Conservation (phyloP, 1,140 invertebrate species). For the Forficula auricularia region DNA sequence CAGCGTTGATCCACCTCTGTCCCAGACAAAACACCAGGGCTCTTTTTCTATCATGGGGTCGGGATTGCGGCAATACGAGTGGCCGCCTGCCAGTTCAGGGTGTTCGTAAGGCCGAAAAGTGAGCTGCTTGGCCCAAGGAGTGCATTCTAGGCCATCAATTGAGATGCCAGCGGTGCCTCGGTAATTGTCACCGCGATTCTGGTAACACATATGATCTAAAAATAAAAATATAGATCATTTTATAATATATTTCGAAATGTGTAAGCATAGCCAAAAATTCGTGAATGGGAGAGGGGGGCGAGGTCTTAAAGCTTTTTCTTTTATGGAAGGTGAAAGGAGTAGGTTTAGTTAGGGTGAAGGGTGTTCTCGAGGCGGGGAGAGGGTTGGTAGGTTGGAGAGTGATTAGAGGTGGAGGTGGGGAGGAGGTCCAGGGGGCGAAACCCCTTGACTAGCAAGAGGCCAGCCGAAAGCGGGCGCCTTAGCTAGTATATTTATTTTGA, state of each 20-base stretch:
- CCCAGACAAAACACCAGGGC: constrained; percentile 76
- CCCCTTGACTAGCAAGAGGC: no score
- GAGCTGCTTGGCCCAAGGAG: constrained; percentile 60
- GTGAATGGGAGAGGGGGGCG: no score
- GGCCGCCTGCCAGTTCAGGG: constrained; percentile 66
- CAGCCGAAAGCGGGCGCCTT: no score
- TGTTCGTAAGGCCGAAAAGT: constrained; percentile 50
- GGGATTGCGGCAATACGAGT: constrained; percentile 88
- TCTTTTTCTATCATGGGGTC: constrained; percentile 44
- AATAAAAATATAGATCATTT: constrained; percentile 10
- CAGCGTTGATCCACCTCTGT: no score
- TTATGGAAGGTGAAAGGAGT: no score
- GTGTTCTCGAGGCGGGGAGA: no score
- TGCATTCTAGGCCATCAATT: constrained; percentile 50
- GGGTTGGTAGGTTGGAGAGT: no score
- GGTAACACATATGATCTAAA: constrained; percentile 64
- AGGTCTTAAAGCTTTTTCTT: no score
- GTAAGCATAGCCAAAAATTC: background rate
- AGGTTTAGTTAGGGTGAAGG: no score
- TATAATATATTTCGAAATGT: constrained; percentile 4
- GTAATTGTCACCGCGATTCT: constrained; percentile 65
- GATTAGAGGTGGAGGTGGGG: no score
- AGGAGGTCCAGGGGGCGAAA: no score
- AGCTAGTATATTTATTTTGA: no score
- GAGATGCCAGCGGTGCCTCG: constrained; percentile 57